These are phyloP conservation scores for Electrona antarctica DNA, from an alignment of 2,113 vertebrate species.

Conservation along the genomic window DNA sequence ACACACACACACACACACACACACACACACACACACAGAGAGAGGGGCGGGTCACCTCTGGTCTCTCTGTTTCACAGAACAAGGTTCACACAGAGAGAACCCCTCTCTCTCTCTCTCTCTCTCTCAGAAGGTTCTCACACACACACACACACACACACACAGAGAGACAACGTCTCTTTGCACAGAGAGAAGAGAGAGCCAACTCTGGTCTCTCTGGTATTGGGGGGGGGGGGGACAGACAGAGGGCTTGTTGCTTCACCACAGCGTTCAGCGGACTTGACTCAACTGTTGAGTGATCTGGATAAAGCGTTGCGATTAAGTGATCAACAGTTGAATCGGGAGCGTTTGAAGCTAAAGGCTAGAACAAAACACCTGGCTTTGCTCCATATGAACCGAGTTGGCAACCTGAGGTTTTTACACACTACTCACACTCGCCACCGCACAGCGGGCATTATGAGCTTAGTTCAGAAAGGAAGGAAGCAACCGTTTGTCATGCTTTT, in stretches of 20 bases:
- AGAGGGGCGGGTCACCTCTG: background rate
- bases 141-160: no score
- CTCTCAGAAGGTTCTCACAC: no score
- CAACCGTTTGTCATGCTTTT: no score
- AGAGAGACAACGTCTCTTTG: background rate
- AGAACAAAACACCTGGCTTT: slow-evolving; percentile 24
- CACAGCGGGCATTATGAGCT: slow-evolving; percentile 5
- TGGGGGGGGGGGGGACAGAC: no score
- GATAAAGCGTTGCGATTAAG: slow-evolving; percentile 11
- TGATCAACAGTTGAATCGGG: slow-evolving; percentile 15
- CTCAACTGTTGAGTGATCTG: background rate
- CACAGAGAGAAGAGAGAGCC: background rate
- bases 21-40: background rate
- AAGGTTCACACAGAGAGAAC: background rate
- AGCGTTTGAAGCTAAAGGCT: slow-evolving; percentile 23
- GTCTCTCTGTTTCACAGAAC: slow-evolving; percentile 10
- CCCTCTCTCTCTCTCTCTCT: no score
- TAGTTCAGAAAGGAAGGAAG: background rate
- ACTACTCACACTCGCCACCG: slow-evolving; percentile 17
- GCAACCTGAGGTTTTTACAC: slow-evolving; percentile 16
- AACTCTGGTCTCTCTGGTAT: slow-evolving; percentile 1
- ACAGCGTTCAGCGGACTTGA: slow-evolving; percentile 15
- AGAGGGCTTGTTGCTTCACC: slow-evolving; percentile 32
- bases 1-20: no score
- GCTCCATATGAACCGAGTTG: slow-evolving; percentile 10